Evolutionary conservation across 2,888 invertebrate genomes (phyloP), one percentile per base, ranked within the genome.

Genomic region (Pelosia muscerda): DNA sequence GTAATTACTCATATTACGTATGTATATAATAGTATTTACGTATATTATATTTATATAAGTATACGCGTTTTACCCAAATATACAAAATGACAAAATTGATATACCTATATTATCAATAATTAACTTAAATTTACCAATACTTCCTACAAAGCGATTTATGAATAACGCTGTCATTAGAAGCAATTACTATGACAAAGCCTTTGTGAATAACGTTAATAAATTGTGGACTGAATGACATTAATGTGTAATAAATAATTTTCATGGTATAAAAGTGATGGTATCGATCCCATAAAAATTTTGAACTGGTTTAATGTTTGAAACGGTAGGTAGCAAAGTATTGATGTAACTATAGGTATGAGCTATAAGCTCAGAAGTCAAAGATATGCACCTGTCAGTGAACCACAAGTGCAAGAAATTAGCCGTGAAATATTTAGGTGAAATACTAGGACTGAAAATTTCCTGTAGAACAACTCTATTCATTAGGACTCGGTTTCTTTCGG

Each of bases 11-110:
- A 34, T 34, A n/a, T n/a, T n/a, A 6, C 11, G 11, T 61, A n/a
- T 26, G n/a, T n/a, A n/a, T 2, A 49, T 62, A 53, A 62, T 22
- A n/a, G 23, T 23, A 49, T 25, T 54, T 42, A 56, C 62, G 54
- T 56, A 56, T 60, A 59, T 56, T 23, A 25, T 77, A 77, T 0
- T 4, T 6, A 8, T 49, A 49, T n/a, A n/a, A n/a, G n/a, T n/a
- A n/a, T n/a, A n/a, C n/a, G n/a, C n/a, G n/a, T n/a, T n/a, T n/a
- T n/a, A n/a, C n/a, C n/a, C n/a, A n/a, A n/a, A n/a, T n/a, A n/a
- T n/a, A n/a, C n/a, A n/a, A n/a, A n/a, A n/a, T n/a, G n/a, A n/a
- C 26, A 74, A 61, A 71, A 78, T 74, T 81, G 68, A 76, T 81
- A 55, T 9, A 8, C 34, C 13, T 38, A 38, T 38, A 74, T 78